Base-by-base conservation (phyloP, 2,888 invertebrate species). In the Oscheius sp. region DNA sequence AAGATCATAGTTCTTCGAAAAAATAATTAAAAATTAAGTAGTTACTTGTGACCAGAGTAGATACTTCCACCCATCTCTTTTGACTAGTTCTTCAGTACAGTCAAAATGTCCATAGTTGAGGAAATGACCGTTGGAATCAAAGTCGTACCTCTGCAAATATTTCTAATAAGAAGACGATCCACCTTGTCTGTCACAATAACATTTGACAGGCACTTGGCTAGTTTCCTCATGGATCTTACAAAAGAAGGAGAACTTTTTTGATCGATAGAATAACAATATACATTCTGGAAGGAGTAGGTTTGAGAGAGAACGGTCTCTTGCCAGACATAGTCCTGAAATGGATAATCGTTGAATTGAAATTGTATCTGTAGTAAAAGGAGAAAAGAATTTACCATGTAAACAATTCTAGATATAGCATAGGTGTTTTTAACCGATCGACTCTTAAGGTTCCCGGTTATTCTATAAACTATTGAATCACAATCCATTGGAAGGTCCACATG, bases 71-170 rank as follows among this genome's bases (percentile, higher is more conserved):
- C 38, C 36, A 12, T 33, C 38, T 22, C 22, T 30, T 26, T 64
- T 50, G 4, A 64, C 9, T 14, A 64, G 26, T 20, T 28, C n/a
- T 38, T 64, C 51, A 0, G 67, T 44, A 17, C 67, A 67, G 17
- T 44, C 57, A 26, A 36, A 67, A 24, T 67, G 67, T 14, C 67
- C 67, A 28, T 59, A 67, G 24, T 67, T 67, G 28, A 67, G 20
- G 33, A 50, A 57, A 50, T 67, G 67, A 8, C 67, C 67, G n/a
- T 45, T 33, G 1, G 67, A 67, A 30, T 67, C 67, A 26, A 59
- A 67, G 9, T 45, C 5, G 36, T 32, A 67, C 26, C 59, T 45
- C 67, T 67, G 24, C 26, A 66, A 54, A 26, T 32, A 26, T 8
- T 28, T 8, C n/a, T 2, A 17, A 47, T 2, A 20, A 8, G 2